Evolutionary conservation across 2,888 invertebrate genomes (phyloP).

Genomic region (Norana najaformis): DNA sequence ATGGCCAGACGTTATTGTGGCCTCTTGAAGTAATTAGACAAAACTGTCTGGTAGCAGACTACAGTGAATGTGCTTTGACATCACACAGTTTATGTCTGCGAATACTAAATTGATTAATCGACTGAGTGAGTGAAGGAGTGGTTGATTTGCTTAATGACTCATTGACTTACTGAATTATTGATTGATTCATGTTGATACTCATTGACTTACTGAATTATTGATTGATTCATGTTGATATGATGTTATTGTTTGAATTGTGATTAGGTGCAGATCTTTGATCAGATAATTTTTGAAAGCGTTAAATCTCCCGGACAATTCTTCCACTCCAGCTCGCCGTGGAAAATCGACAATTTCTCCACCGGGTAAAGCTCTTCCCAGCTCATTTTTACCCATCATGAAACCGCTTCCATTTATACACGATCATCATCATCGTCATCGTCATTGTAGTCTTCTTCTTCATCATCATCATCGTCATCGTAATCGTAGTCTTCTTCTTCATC

Average conservation of each 20-base stretch:
- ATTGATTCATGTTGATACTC: neutral
- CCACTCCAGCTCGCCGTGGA: conserved; percentile 57
- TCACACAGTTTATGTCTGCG: too few species aligned
- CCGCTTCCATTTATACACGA: neutral
- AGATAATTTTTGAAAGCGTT: conserved; percentile 61
- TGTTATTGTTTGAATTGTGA: neutral
- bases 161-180: neutral
- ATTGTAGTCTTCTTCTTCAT: too few species aligned
- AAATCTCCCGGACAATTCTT: conserved; percentile 62
- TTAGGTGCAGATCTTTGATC: conserved; percentile 59
- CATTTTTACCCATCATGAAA: neutral
- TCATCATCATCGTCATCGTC: neutral
- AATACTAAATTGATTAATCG: too few species aligned
- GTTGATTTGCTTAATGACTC: neutral
- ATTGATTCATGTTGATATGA: neutral
- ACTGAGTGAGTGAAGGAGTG: neutral
- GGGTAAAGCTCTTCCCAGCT: conserved; percentile 38
- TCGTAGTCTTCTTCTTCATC: too few species aligned
- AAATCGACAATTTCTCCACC: conserved; percentile 53
- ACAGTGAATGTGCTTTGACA: too few species aligned
- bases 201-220: neutral
- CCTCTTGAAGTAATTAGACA: too few species aligned
- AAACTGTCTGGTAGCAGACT: too few species aligned
- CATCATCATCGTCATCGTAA: too few species aligned
- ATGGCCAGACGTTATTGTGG: too few species aligned